Base-by-base conservation (phyloP, 2,888 invertebrate genomes). In the Lutraria lutraria region DNA sequence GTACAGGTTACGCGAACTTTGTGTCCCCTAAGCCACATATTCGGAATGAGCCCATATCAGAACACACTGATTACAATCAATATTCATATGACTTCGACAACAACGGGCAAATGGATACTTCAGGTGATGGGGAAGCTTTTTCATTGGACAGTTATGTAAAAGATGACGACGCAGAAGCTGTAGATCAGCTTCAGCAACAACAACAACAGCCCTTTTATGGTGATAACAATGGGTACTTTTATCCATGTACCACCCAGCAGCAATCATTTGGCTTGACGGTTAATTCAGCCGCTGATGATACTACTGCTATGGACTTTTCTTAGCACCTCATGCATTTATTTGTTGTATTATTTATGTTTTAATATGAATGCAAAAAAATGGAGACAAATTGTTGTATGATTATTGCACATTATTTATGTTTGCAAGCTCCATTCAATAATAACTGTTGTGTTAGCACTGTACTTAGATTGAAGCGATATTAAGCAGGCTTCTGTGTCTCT, bases 221-320 rank as follows among this genome's bases (percentile, higher is more conserved):
- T 25, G 54, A 86, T n/a, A 72, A 63, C 15, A 84, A 80, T 43
- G 34, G 29, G 56, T 83, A 53, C 34, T 88, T 82, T 60, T 83
- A 56, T 31, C 53, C 29, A 19, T 34, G 56, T 19, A 54, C 81
- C 0, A n/a, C 80, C n/a, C 89, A 89, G 84, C 90, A 90, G 53
- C 54, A 86, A 81, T 25, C 88, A 83, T 90, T 86, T 52, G 88
- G 79, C 72, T 83, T 88, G 85, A 83, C 85, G 25, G 68, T 82
- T n/a, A 87, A 82, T 76, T 52, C 85, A 8, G 25, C 72, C 60
- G 29, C 81, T 52, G 79, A 83, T 15, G 86, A 88, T 31, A 31
- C 76, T 10, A 31, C 82, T 10, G 83, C 89, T n/a, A 90, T 90
- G 90, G 90, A 90, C 76, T 86, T 90, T 72, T 90, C 90, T 72